Percentiles rank a stretch among this genome's conserved stretches.
Conservation (phyloP, 2,888 invertebrate genomes). For the Petrolisthes cinctipes region DNA sequence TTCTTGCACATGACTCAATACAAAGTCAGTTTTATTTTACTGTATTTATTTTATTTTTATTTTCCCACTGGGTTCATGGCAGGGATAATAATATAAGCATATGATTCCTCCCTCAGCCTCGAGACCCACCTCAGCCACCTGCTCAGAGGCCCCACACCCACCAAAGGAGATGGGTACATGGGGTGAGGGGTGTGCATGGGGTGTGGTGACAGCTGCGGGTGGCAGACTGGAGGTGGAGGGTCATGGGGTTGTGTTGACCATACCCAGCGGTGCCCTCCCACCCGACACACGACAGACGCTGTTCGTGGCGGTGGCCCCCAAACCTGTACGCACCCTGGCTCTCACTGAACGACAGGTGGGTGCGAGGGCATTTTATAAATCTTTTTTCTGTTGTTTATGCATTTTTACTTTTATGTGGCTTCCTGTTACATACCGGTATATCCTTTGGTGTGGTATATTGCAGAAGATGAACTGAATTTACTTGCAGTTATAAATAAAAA, state of each 20-base stretch:
- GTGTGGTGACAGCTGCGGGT: slow-evolving; percentile 51
- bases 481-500: too few relatives aligned
- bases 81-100: too few relatives aligned
- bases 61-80: too few relatives aligned
- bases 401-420: too few relatives aligned
- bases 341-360: slow-evolving; percentile 61
- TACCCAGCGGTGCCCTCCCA: slow-evolving; percentile 59
- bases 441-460: too few relatives aligned
- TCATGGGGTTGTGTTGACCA: slow-evolving; percentile 60
- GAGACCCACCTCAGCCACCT: slow-evolving; percentile 43
- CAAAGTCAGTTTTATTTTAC: too few relatives aligned
- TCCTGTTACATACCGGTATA: too few relatives aligned
- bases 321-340: slow-evolving; percentile 31
- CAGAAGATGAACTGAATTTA: too few relatives aligned
- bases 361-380: too few relatives aligned
- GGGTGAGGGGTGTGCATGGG: slow-evolving; percentile 60
- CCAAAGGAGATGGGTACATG: slow-evolving; percentile 25
- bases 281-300: slow-evolving; percentile 51
- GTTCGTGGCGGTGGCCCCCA: slow-evolving; percentile 52
- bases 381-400: too few relatives aligned
- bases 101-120: slow-evolving; percentile 11
- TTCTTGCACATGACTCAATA: too few relatives aligned
- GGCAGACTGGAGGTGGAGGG: slow-evolving; percentile 56
- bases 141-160: slow-evolving; percentile 34
- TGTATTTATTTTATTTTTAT: too few relatives aligned